phyloP scores from a whole-genome alignment of 2,797 vertebrate genomes.

The Lagothrix lagotricha region DNA sequence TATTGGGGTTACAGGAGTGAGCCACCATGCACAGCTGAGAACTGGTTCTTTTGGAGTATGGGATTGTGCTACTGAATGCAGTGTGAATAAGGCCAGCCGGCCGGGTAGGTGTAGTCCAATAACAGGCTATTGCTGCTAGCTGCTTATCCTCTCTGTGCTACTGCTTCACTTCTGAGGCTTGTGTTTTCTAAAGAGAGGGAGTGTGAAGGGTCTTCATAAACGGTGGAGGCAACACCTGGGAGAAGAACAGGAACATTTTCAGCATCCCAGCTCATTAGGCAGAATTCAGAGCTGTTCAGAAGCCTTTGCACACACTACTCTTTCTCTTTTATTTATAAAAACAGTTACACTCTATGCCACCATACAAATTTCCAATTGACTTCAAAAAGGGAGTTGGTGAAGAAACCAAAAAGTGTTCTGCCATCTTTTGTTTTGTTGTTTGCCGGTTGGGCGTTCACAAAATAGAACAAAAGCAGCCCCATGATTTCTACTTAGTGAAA shows the following conservation, averaged over 20 bases:
- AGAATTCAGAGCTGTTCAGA: neutral
- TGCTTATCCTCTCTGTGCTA: neutral
- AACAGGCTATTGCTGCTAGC: neutral
- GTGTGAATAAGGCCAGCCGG: fast-evolving
- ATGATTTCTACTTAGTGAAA: slow-evolving; percentile 3
- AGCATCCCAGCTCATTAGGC: neutral
- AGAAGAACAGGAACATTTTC: neutral
- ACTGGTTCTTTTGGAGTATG: no score
- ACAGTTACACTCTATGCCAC: neutral
- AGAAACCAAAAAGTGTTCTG: neutral
- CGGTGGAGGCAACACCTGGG: fast-evolving
- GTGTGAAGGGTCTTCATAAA: neutral
- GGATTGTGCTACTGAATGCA: fast-evolving
- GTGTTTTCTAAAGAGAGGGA: neutral
- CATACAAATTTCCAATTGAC: slow-evolving; percentile 21
- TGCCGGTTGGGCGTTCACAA: slow-evolving; percentile 18
- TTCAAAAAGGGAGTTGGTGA: slow-evolving; percentile 21
- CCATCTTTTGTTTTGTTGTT: neutral
- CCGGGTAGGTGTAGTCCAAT: neutral
- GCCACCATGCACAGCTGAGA: fast-evolving
- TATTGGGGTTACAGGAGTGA: no score
- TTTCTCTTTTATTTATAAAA: neutral
- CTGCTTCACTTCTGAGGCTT: no score
- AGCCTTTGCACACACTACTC: neutral
- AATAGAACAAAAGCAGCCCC: slow-evolving; percentile 8